Evolutionary conservation across 2,888 invertebrate species (phyloP).

Genomic region (Noctuana brunneofusca): DNA sequence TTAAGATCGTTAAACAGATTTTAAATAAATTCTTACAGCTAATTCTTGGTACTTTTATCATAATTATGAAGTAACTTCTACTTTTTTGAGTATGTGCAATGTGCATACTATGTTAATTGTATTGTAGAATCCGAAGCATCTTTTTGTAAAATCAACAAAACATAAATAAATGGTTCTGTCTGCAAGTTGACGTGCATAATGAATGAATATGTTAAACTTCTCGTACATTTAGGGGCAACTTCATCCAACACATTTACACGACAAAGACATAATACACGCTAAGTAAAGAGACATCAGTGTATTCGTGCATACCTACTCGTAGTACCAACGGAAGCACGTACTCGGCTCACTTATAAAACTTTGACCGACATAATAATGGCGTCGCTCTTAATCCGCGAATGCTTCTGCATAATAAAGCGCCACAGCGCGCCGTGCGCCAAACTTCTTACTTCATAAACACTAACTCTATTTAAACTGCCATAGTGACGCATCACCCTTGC

Average conservation of each 20-base stretch:
- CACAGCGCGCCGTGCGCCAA: not conserved
- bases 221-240: conserved; percentile 25
- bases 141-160: too few relatives aligned
- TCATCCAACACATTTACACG: conserved; percentile 31
- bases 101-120: too few relatives aligned
- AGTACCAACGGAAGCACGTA: conserved; percentile 9
- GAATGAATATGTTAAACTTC: conserved; percentile 28
- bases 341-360: conserved; percentile 23
- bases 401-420: conserved; percentile 28
- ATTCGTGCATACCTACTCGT: not conserved
- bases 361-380: conserved; percentile 31
- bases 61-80: too few relatives aligned
- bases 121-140: too few relatives aligned
- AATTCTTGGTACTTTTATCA: too few relatives aligned
- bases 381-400: conserved; percentile 15
- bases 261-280: conserved; percentile 21
- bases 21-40: not conserved
- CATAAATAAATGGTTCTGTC: too few relatives aligned
- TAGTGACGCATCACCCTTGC: not conserved
- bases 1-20: not conserved
- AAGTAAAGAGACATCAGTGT: not conserved
- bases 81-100: too few relatives aligned
- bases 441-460: conserved; percentile 17
- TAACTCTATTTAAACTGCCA: conserved; percentile 17
- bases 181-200: conserved; percentile 26